phyloP scores from a whole-genome alignment of 2,888 invertebrate genomes.

The Acholoe squamosa region DNA sequence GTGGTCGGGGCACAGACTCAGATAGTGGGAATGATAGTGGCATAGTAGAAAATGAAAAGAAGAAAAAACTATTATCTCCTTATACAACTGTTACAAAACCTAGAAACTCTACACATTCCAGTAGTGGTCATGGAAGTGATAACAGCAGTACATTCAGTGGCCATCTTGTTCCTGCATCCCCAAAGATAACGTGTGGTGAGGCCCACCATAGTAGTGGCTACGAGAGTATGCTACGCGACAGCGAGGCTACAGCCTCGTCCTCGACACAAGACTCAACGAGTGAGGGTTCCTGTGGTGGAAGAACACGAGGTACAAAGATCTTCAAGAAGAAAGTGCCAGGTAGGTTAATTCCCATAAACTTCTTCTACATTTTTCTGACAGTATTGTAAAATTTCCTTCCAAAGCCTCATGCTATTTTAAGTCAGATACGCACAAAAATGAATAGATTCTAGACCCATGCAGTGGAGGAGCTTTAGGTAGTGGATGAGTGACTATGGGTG shows the following conservation, averaged over 20 bases:
- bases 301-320: slow-evolving; percentile 73
- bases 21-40: slow-evolving; percentile 83
- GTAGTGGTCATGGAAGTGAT: slow-evolving; percentile 84
- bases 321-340: slow-evolving; percentile 76
- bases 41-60: slow-evolving; percentile 73
- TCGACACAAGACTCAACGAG: slow-evolving; percentile 85
- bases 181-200: slow-evolving; percentile 24
- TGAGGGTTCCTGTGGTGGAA: slow-evolving; percentile 78
- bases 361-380: too few relatives aligned
- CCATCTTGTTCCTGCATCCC: slow-evolving; percentile 66
- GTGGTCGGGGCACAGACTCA: slow-evolving; percentile 70
- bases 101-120: slow-evolving; percentile 81
- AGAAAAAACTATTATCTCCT: slow-evolving; percentile 81
- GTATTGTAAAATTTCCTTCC: too few relatives aligned
- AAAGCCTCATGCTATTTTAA: too few relatives aligned
- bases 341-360: too few relatives aligned
- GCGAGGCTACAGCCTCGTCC: slow-evolving; percentile 92
- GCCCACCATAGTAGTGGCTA: slow-evolving; percentile 87
- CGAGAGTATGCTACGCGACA: slow-evolving; percentile 93
- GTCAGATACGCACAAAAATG: too few relatives aligned
- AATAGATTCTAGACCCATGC: too few relatives aligned
- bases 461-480: too few relatives aligned
- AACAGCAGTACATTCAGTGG: slow-evolving; percentile 79
- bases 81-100: slow-evolving; percentile 83
- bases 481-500: neutral